phyloP scores from a whole-genome alignment of 2,113 vertebrate genomes.

The Tragelaphus scriptus region DNA sequence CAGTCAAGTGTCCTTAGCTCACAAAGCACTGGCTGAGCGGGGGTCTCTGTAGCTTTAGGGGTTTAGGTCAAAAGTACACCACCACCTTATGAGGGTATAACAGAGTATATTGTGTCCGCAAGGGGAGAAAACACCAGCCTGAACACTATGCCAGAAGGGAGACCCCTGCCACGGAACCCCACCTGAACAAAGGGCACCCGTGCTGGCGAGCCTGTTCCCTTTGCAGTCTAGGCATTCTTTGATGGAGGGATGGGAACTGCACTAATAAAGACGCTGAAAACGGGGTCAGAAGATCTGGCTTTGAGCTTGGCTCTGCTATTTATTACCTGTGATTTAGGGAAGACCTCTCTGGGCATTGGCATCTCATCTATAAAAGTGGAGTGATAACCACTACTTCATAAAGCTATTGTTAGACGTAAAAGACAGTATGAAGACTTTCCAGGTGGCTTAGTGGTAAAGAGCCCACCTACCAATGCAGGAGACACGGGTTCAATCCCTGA shows the following conservation, averaged over 20 bases:
- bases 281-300: neutral
- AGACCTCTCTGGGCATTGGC: neutral
- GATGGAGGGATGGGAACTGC: neutral
- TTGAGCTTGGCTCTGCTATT: neutral
- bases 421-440: neutral
- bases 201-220: neutral
- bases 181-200: neutral
- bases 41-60: neutral
- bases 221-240: neutral
- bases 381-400: neutral
- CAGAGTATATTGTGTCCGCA: neutral
- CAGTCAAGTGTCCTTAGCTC: neutral
- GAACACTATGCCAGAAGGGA: neutral
- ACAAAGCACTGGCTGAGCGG: neutral
- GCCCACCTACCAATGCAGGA: neutral
- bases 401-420: neutral
- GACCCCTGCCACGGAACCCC: neutral
- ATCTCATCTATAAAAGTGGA: neutral
- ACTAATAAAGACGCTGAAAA: neutral
- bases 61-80: neutral
- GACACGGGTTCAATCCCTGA: neutral
- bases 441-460: neutral
- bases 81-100: neutral
- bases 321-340: neutral
- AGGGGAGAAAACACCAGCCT: neutral